Evolutionary conservation across 2,113 vertebrate genomes (phyloP).

Genomic region (Myrmophylax atrothorax): DNA sequence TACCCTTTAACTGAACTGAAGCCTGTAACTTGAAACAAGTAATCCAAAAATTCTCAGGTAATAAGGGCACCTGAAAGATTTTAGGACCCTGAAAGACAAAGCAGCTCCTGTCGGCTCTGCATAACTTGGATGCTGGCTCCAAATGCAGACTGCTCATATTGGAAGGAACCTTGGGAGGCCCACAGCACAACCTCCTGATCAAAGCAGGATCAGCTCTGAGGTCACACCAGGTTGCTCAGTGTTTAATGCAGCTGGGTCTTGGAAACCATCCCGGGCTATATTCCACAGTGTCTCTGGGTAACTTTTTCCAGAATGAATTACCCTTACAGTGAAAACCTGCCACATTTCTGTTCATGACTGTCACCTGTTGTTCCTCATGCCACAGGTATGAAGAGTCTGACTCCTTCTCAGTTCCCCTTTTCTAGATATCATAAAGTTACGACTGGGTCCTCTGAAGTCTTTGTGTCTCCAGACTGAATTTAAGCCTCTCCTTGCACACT

Average conservation of each 20-base stretch:
- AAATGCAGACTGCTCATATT: neutral
- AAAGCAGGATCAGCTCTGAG: neutral
- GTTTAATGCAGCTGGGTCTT: neutral
- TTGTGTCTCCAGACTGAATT: neutral
- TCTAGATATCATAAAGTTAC: neutral
- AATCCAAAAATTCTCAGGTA: neutral
- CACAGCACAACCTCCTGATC: neutral
- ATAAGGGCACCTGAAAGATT: neutral
- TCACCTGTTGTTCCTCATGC: neutral
- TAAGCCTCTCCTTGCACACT: neutral
- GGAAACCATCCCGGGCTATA: neutral
- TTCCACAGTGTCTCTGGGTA: neutral
- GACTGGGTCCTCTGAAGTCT: neutral
- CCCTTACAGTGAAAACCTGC: neutral
- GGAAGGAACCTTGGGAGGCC: neutral
- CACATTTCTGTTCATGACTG: neutral
- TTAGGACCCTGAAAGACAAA: neutral
- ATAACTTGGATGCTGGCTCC: neutral
- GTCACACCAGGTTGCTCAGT: neutral
- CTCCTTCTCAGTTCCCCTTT: neutral
- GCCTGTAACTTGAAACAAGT: neutral
- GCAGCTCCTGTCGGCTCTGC: neutral
- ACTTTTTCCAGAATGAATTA: neutral
- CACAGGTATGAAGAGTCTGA: fast-evolving
- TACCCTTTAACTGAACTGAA: neutral